These are phyloP conservation scores for Crotalus horridus DNA, from an alignment of 2,113 vertebrate species.

Conservation along the genomic window DNA sequence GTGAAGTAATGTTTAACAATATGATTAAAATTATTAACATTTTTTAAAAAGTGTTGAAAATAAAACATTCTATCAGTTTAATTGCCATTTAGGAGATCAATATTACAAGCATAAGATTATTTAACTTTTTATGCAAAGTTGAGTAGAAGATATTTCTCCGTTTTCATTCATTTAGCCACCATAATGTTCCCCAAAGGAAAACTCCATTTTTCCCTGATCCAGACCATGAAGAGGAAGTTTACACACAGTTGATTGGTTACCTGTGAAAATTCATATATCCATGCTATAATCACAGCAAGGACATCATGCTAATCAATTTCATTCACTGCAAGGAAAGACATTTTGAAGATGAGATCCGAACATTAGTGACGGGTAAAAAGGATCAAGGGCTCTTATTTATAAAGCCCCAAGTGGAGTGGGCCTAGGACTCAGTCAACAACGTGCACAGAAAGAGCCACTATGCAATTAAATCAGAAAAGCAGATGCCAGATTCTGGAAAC, in stretches of 20 bases:
- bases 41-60: too few species aligned
- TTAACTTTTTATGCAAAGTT: too few species aligned
- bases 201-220: too few species aligned
- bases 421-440: background rate
- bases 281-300: background rate
- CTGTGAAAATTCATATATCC: background rate
- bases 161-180: too few species aligned
- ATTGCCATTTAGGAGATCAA: too few species aligned
- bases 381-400: background rate
- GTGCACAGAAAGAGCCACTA: background rate
- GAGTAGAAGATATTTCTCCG: too few species aligned
- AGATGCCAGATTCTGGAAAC: background rate
- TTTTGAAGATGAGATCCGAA: background rate
- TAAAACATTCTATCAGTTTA: too few species aligned
- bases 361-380: background rate
- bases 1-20: too few species aligned
- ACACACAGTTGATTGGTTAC: background rate
- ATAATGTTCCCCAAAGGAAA: too few species aligned
- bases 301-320: background rate
- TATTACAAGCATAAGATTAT: too few species aligned
- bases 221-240: too few species aligned
- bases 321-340: background rate
- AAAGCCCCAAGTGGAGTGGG: background rate
- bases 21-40: too few species aligned
- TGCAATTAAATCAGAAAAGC: background rate